Evolutionary conservation across 2,113 vertebrate genomes (phyloP).

Genomic region (Dascyllus trimaculatus): DNA sequence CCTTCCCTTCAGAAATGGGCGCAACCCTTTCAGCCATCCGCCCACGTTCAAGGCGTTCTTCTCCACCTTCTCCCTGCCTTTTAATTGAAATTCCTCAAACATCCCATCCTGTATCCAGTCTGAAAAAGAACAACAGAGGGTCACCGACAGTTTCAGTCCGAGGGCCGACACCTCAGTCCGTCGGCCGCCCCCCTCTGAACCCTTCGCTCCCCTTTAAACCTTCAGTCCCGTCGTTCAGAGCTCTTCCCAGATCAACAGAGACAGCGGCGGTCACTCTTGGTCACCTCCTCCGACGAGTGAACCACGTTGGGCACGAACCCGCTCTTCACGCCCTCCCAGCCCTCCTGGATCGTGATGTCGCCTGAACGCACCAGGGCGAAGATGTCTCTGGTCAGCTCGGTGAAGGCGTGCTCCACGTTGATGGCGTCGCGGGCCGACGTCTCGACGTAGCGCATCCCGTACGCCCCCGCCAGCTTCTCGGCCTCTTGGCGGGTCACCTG

Average conservation of each 20-base stretch:
- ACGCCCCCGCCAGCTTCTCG: slow-evolving; percentile 94
- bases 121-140: slow-evolving; percentile 40
- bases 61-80: background rate
- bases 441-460: slow-evolving; percentile 98
- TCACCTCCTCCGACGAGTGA: slow-evolving; percentile 96
- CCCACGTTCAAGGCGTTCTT: slow-evolving; percentile 22
- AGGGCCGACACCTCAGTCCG: slow-evolving; percentile 45
- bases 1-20: slow-evolving; percentile 37
- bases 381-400: slow-evolving; percentile 97
- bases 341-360: slow-evolving; percentile 97
- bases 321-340: slow-evolving; percentile 99
- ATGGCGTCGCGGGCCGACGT: slow-evolving; percentile 98
- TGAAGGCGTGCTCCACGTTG: slow-evolving; percentile 97
- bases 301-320: slow-evolving; percentile 98
- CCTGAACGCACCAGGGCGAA: slow-evolving; percentile 96
- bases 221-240: slow-evolving; percentile 13
- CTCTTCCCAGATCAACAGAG: slow-evolving; percentile 88
- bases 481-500: slow-evolving; percentile 92
- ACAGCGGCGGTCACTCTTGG: slow-evolving; percentile 95
- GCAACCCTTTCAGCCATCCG: slow-evolving; percentile 17
- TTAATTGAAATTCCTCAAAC: slow-evolving; percentile 15
- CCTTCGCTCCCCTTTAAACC: slow-evolving; percentile 16
- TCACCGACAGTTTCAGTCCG: slow-evolving; percentile 38
- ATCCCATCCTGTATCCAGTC: slow-evolving; percentile 29
- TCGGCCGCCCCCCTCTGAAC: slow-evolving; percentile 43